Evolutionary conservation across 1,140 invertebrate genomes (phyloP).

Genomic region (Mya arenaria): DNA sequence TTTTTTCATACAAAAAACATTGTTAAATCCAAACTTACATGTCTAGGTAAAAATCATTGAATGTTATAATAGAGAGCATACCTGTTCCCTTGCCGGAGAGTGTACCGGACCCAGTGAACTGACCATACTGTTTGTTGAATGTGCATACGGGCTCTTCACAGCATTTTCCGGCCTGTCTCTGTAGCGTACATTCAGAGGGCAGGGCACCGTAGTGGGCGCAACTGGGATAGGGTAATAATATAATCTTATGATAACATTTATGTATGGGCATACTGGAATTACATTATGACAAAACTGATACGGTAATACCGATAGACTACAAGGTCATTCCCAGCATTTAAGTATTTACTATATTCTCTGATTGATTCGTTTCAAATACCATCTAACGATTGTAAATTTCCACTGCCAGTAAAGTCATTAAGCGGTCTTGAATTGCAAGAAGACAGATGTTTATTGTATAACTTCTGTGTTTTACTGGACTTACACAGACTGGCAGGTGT

Average conservation of each 20-base stretch:
- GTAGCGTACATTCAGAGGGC: conserved; percentile 31
- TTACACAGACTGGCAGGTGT: conserved; percentile 66
- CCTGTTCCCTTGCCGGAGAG: conserved; percentile 42
- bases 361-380: no score
- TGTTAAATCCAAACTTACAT: no score
- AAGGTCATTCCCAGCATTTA: background rate
- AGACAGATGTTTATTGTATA: no score
- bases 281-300: background rate
- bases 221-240: background rate
- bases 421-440: no score
- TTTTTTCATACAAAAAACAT: no score
- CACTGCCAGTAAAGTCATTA: no score
- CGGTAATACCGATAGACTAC: background rate
- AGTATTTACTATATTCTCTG: no score
- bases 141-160: conserved; percentile 42
- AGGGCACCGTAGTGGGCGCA: conserved; percentile 39
- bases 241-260: background rate
- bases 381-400: no score
- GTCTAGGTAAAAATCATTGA: no score
- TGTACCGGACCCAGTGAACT: conserved; percentile 46
- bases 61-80: no score
- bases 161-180: conserved; percentile 37
- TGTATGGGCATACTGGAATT: background rate
- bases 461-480: no score
- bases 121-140: conserved; percentile 46